Evolutionary conservation across 2,797 vertebrate species (phyloP), one percentile per base, ranked within the genome.

Genomic region (Hypotaenidia okinawae): DNA sequence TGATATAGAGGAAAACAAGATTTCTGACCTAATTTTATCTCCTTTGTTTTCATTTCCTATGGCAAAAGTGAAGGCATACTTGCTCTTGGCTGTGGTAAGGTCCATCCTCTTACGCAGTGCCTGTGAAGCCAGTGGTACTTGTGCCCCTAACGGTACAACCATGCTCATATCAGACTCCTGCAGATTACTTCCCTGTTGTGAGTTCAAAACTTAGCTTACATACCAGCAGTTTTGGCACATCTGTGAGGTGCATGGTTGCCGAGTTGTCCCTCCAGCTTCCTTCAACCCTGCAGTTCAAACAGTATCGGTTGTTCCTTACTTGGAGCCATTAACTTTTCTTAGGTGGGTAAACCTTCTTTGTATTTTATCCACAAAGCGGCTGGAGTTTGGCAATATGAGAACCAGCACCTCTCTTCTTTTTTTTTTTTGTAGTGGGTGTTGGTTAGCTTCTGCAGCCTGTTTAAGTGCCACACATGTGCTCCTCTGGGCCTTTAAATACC

Each of bases 31-130:
- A 72, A 72, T 87, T 92, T 89, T 89, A 68, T 87, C 52, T 80
- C 72, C 84, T 95, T 95, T 94, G 84, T 92, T 95, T 95, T 87
- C 45, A 57, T 79, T 95, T 96, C 88, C 84, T 94, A 89, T n/a
- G 77, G 74, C 84, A 80, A 89, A 93, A 83, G 70, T 30, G 11
- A 77, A 68, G 45, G 5, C 3, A 0, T 63, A 16, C 47, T 37
- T 64, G 35, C 64, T 94, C 35, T 79, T 74, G 70, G 49, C 89
- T 67, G 51, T 49, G 52, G 45, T 25, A 19, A 79, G 35, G 24
- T 61, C 75, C 35, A 32, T 57, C 64, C 12, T 1, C 0, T 89
- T 47, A 22, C 1, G 23, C 58, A 33, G 16, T 51, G 52, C 61
- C 82, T 64, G 64, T 25, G 68, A 74, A 95, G 70, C 57, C n/a